A percentile compares a stretch with the other conserved stretches of the same genome.
These are phyloP conservation scores for Coptodon bakossiorum DNA, from an alignment of 2,113 vertebrate genomes.

Conservation along the genomic window DNA sequence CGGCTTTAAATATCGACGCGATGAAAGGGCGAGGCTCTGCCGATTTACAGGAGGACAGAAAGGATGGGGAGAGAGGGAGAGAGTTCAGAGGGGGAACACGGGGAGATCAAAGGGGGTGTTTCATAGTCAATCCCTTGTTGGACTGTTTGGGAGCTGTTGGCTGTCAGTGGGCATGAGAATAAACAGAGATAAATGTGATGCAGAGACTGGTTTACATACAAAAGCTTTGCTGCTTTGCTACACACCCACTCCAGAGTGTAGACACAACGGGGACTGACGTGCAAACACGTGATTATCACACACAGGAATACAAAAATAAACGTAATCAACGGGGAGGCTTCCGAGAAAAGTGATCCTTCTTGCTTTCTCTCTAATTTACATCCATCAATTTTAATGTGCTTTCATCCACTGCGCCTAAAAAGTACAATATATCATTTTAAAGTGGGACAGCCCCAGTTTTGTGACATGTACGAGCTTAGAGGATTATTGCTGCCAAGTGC, in stretches of 20 bases:
- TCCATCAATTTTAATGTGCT: not conserved
- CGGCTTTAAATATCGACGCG: conserved; percentile 36
- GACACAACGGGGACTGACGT: not conserved
- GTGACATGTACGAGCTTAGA: not conserved
- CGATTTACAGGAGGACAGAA: not conserved
- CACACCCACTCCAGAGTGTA: not conserved
- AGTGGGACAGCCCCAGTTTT: not conserved
- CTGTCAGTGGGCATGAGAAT: conserved; percentile 45
- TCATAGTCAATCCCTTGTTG: conserved; percentile 27
- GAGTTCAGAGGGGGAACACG: conserved; percentile 2
- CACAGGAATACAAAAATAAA: not conserved
- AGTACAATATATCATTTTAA: not conserved
- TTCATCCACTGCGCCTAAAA: not conserved
- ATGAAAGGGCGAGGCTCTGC: conserved; percentile 31
- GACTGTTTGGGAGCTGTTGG: conserved; percentile 26
- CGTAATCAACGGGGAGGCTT: not conserved
- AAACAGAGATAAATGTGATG: conserved; percentile 35
- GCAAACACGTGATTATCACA: not conserved
- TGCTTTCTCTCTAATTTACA: not conserved
- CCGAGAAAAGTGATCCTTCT: not conserved
- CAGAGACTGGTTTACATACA: conserved; percentile 8
- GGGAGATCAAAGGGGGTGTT: conserved; percentile 40
- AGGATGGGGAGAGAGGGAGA: not conserved
- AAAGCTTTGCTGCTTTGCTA: not conserved
- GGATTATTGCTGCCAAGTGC: not conserved